Percentiles rank a stretch among this genome's conserved stretches.
These are phyloP conservation scores for Ivindomyrus marchei DNA, from an alignment of 2,113 vertebrate genomes.

Conservation along the genomic window DNA sequence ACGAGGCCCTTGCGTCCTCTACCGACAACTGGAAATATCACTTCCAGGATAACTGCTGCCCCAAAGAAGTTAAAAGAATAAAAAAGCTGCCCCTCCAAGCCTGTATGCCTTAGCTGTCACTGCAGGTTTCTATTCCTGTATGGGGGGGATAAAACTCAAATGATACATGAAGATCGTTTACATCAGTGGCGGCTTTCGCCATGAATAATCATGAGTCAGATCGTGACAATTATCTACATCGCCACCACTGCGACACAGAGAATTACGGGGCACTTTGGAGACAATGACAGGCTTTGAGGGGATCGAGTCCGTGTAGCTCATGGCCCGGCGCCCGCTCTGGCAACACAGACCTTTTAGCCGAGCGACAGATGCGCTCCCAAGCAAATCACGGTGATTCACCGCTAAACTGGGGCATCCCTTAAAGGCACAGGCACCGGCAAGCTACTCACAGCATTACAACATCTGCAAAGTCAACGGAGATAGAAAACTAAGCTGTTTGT, in stretches of 20 bases:
- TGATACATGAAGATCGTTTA: background rate
- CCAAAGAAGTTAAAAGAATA: background rate
- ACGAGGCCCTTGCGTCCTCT: background rate
- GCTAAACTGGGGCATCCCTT: background rate
- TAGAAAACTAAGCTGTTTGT: background rate
- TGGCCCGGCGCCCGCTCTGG: background rate
- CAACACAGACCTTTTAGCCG: background rate
- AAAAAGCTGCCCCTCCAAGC: background rate
- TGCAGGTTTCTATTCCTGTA: background rate
- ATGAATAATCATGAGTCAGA: conserved; percentile 6
- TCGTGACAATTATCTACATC: background rate
- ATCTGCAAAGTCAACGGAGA: background rate
- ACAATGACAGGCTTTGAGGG: background rate
- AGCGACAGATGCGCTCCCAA: background rate
- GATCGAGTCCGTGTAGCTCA: background rate
- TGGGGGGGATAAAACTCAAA: background rate
- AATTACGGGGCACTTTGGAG: background rate
- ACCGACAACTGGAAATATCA: background rate
- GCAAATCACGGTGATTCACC: conserved; percentile 1
- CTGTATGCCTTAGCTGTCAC: background rate
- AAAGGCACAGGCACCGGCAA: background rate
- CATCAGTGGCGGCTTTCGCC: background rate
- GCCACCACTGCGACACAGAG: background rate
- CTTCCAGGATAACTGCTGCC: background rate
- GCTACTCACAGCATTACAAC: background rate